Percentiles rank a stretch among this genome's conserved stretches.
Evolutionary conservation across 2,888 invertebrate genomes (phyloP).

Genomic region (Argynnis bischoffii): DNA sequence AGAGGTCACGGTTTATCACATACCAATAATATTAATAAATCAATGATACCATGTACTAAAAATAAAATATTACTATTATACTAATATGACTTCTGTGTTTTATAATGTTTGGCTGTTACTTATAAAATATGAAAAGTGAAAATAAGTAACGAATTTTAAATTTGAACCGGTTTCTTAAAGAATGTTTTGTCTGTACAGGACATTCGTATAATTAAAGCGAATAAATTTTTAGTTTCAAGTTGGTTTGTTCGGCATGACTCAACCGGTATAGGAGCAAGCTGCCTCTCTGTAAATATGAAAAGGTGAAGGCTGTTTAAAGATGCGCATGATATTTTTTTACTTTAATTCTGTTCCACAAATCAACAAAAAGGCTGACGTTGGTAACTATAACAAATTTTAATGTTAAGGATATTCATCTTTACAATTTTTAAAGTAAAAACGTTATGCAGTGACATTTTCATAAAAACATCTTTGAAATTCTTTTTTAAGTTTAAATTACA

Average conservation of each 20-base stretch:
- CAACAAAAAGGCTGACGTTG: slow-evolving; percentile 1
- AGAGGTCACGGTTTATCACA: slow-evolving; percentile 2
- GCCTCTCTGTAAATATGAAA: slow-evolving; percentile 48
- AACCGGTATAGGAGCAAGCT: slow-evolving; percentile 46
- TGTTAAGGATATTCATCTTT: neutral
- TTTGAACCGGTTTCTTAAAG: neutral
- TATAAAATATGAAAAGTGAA: slow-evolving; percentile 3
- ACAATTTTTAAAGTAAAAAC: slow-evolving; percentile 3
- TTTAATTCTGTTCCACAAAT: slow-evolving; percentile 5
- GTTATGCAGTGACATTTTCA: neutral
- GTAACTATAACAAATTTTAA: neutral
- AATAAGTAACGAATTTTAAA: neutral
- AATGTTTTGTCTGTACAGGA: neutral
- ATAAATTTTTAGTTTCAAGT: slow-evolving; percentile 3
- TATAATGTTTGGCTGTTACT: no score
- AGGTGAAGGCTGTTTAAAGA: slow-evolving; percentile 59
- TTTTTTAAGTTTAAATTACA: no score
- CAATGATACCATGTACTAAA: neutral
- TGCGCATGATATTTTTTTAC: slow-evolving; percentile 15
- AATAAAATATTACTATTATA: no score
- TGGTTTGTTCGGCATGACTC: slow-evolving; percentile 45
- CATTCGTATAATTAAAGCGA: neutral
- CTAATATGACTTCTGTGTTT: no score
- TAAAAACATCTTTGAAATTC: no score
- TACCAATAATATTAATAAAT: slow-evolving; percentile 2